These are phyloP conservation scores for Ceryle rudis DNA, from an alignment of 2,797 vertebrate genomes.

Conservation along the genomic window DNA sequence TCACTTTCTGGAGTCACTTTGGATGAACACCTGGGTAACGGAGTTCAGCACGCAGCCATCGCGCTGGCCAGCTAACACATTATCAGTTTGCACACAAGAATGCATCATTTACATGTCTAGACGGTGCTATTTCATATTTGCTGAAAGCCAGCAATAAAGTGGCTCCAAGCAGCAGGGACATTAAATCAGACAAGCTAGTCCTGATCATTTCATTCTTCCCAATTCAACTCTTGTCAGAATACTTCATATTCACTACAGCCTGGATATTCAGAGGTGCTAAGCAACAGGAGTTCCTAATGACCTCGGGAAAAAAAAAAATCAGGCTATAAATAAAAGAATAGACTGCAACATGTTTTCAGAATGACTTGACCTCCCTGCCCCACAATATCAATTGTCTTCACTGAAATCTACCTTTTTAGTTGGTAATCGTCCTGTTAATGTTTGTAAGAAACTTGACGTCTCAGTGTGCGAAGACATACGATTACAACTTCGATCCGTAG, in stretches of 20 bases:
- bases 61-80: neutral
- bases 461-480: conserved; percentile 99
- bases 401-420: conserved; percentile 99
- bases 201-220: conserved; percentile 12
- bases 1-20: neutral
- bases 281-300: conserved; percentile 35
- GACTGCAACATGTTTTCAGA: conserved; percentile 53
- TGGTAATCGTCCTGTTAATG: conserved; percentile 99
- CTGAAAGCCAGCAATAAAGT: conserved; percentile 20
- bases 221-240: neutral
- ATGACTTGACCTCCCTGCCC: conserved; percentile 68
- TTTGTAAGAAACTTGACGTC: conserved; percentile 99
- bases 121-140: neutral
- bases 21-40: neutral
- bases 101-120: neutral
- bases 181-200: conserved; percentile 35
- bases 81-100: neutral
- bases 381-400: conserved; percentile 74
- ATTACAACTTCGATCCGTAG: conserved; percentile 99
- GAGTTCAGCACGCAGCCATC: neutral
- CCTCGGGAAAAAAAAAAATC: neutral
- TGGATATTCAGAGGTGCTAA: conserved; percentile 38
- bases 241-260: conserved; percentile 13
- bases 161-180: neutral
- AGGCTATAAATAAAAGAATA: conserved; percentile 51